These are phyloP conservation scores for Triplophysa bombifrons DNA, from an alignment of 2,797 vertebrate genomes.

Conservation along the genomic window DNA sequence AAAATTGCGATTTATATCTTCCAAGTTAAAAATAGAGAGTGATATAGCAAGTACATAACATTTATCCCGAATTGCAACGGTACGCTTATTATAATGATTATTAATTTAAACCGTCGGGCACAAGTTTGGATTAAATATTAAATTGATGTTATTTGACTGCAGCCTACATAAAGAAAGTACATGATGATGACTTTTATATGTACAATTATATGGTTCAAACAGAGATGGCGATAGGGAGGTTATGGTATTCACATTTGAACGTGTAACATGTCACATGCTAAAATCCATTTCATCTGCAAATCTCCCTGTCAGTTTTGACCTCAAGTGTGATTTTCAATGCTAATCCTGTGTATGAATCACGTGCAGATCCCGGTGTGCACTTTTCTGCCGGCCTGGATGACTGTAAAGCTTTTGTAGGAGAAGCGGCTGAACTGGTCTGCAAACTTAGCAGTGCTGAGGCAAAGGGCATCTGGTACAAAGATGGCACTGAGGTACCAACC, in stretches of 20 bases:
- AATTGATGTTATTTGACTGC: too few species aligned
- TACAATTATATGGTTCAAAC: too few species aligned
- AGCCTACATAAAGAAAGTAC: too few species aligned
- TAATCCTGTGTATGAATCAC: conserved; percentile 13
- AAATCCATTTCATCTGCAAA: neutral
- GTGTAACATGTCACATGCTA: neutral
- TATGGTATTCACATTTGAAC: neutral
- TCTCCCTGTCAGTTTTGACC: neutral
- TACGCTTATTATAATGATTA: too few species aligned
- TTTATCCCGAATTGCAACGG: too few species aligned
- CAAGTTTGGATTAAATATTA: too few species aligned
- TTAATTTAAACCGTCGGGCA: too few species aligned
- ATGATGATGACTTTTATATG: too few species aligned
- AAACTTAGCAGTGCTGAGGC: conserved; percentile 79
- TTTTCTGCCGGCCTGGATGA: conserved; percentile 82
- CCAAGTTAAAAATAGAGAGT: too few species aligned
- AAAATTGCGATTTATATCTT: neutral
- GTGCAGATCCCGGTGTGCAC: conserved; percentile 76
- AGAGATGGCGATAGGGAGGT: too few species aligned
- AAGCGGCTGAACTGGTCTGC: conserved; percentile 80
- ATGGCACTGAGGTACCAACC: conserved; percentile 82
- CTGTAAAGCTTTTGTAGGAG: conserved; percentile 76
- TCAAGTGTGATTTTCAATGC: conserved; percentile 58
- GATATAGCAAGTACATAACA: too few species aligned
- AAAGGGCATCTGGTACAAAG: conserved; percentile 86